These are phyloP conservation scores for Thunnus albacares DNA, from an alignment of 2,797 vertebrate genomes.

Conservation along the genomic window DNA sequence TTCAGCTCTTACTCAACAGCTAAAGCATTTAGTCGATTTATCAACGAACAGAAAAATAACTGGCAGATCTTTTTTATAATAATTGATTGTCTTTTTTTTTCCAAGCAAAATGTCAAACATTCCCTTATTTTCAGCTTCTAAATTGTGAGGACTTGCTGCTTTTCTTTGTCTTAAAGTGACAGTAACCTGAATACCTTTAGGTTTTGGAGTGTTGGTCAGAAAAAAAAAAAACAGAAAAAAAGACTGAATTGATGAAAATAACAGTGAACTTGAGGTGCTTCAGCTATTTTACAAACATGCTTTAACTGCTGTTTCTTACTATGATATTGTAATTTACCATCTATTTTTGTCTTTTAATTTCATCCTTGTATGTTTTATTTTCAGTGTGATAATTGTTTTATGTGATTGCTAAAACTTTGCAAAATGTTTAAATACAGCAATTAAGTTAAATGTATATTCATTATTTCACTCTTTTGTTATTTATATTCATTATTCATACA, in stretches of 20 bases:
- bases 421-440: neutral
- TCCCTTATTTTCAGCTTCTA: neutral
- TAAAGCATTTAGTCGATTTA: neutral
- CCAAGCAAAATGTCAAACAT: neutral
- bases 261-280: neutral
- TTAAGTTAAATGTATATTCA: neutral
- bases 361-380: neutral
- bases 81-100: neutral
- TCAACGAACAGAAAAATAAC: neutral
- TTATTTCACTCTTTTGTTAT: no score
- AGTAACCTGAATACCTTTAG: neutral
- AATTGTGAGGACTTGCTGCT: neutral
- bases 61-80: neutral
- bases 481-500: constrained; percentile 3
- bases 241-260: no score
- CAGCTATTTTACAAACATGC: neutral
- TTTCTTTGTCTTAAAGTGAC: neutral
- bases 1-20: neutral
- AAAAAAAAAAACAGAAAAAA: no score
- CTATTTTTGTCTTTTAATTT: neutral
- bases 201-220: no score
- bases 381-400: neutral
- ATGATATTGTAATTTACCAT: neutral
- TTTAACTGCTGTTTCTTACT: neutral
- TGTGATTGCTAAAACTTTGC: no score